phyloP scores from a whole-genome alignment of 2,113 vertebrate species.

The Calidris pygmaea region DNA sequence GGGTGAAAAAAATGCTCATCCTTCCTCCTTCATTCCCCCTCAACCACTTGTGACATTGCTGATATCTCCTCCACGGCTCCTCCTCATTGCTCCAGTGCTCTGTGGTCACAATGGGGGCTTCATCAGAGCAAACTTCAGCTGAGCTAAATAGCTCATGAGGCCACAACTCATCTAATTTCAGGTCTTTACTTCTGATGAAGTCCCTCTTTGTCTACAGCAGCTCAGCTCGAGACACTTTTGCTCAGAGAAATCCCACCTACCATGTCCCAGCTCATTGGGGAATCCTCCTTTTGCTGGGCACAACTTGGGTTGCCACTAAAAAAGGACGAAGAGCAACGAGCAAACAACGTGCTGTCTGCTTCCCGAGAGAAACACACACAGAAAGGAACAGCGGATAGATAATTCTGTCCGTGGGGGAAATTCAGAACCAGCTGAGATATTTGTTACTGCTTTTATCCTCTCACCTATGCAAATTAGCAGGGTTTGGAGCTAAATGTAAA shows the following conservation, averaged over 20 bases:
- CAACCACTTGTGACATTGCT: neutral
- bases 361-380: neutral
- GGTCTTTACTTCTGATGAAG: neutral
- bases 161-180: neutral
- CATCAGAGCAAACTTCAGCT: neutral
- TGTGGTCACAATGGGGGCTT: accelerated
- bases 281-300: neutral
- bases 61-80: neutral
- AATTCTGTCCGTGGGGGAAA: neutral
- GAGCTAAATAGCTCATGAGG: neutral
- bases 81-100: accelerated
- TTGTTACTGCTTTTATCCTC: constrained; percentile 3
- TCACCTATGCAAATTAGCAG: neutral
- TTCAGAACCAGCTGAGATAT: neutral
- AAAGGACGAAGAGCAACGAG: accelerated
- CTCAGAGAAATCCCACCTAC: neutral
- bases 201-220: neutral
- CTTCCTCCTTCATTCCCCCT: neutral
- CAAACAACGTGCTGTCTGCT: accelerated
- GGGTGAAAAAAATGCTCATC: neutral
- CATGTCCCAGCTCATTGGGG: neutral
- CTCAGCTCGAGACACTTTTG: neutral
- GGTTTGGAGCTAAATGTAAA: neutral
- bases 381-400: neutral
- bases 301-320: neutral